phyloP scores from a whole-genome alignment of 2,797 vertebrate genomes.

The Buceros bicornis region DNA sequence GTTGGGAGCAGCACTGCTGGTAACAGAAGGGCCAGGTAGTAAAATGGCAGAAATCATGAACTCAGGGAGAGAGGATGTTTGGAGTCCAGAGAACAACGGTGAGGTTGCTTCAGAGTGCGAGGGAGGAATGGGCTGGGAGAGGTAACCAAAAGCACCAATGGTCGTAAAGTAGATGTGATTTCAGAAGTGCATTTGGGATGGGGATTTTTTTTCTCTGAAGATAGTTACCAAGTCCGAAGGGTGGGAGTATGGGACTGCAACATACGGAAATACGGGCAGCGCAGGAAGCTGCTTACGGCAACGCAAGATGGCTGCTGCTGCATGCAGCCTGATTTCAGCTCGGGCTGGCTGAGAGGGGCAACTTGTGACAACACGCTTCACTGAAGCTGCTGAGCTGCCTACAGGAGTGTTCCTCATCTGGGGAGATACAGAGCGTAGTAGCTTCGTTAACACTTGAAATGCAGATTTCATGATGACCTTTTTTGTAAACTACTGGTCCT shows the following conservation, averaged over 20 bases:
- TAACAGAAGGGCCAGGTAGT: no score
- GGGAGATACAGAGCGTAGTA: not conserved
- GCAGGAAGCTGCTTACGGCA: not conserved
- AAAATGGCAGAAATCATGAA: not conserved
- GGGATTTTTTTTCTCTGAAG: not conserved
- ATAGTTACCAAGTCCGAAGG: not conserved
- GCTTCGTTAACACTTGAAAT: not conserved
- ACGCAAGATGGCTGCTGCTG: not conserved
- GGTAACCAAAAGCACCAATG: not conserved
- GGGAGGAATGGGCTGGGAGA: not conserved
- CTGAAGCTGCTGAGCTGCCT: not conserved
- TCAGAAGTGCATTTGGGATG: not conserved
- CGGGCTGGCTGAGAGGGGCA: not conserved
- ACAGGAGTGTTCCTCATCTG: not conserved
- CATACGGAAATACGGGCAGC: rapidly evolving
- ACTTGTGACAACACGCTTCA: rapidly evolving
- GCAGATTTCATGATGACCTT: not conserved
- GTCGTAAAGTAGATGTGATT: not conserved
- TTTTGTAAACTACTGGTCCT: not conserved
- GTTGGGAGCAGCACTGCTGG: no score
- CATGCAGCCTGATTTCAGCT: not conserved
- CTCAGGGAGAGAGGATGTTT: not conserved
- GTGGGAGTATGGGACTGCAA: not conserved
- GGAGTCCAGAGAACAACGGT: not conserved
- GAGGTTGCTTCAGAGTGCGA: not conserved